phyloP scores from a whole-genome alignment of 2,113 vertebrate species.

The Mastomys natalensis region DNA sequence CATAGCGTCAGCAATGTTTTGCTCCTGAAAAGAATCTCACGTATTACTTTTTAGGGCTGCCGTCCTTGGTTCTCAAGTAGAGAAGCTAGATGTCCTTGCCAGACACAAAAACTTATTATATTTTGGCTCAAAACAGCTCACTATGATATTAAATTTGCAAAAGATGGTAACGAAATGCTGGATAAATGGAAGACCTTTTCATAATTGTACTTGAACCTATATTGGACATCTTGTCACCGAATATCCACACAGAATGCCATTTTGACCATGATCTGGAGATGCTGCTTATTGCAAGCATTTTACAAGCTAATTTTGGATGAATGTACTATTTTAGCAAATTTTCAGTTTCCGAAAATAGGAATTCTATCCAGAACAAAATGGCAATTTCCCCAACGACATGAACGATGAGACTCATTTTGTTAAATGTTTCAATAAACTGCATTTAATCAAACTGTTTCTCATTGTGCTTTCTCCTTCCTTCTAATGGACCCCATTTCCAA shows the following conservation, averaged over 20 bases:
- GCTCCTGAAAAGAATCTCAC: slow-evolving; percentile 30
- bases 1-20: not conserved
- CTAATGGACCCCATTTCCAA: not conserved
- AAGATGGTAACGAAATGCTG: slow-evolving; percentile 55
- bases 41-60: slow-evolving; percentile 27
- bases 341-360: slow-evolving; percentile 77
- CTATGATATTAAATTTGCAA: slow-evolving; percentile 63
- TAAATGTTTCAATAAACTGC: slow-evolving; percentile 65
- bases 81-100: slow-evolving; percentile 60
- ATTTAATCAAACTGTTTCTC: slow-evolving; percentile 39
- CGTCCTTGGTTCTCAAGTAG: slow-evolving; percentile 49
- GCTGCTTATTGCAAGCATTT: slow-evolving; percentile 69
- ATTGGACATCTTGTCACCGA: slow-evolving; percentile 55
- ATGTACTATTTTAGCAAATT: slow-evolving; percentile 76
- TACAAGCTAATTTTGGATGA: slow-evolving; percentile 78
- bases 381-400: slow-evolving; percentile 66
- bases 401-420: slow-evolving; percentile 70
- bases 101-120: slow-evolving; percentile 68
- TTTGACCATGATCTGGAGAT: slow-evolving; percentile 62
- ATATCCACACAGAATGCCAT: slow-evolving; percentile 49
- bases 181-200: slow-evolving; percentile 59
- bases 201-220: slow-evolving; percentile 61
- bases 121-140: slow-evolving; percentile 40
- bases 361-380: slow-evolving; percentile 67
- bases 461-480: slow-evolving; percentile 55